Base-by-base conservation (phyloP, 2,888 invertebrate genomes). In the Serrognathus titanus region DNA sequence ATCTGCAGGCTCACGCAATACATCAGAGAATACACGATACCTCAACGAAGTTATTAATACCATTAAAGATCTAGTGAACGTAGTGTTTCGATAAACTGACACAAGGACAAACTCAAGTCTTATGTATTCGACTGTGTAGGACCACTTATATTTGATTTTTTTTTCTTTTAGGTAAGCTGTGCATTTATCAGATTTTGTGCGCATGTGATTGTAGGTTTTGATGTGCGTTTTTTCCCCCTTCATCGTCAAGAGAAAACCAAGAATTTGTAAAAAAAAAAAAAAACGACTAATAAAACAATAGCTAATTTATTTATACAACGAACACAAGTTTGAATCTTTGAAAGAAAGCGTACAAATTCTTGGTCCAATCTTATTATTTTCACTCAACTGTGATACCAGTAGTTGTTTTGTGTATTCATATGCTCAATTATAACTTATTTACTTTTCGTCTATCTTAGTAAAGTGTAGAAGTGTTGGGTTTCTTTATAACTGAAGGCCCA, bases 21-120 rank as follows among this genome's bases (percentile, higher is more conserved):
- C 85, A 50, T 80, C 85, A 57, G 88, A 88, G 75, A 85, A 83
- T 76, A 81, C 85, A 64, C 83, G 85, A 69, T 81, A 85, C 69
- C 82, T 89, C 65, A 80, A 83, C 70, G 91, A 91, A 67, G 86
- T 92, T 62, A 87, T 87, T 67, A 86, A 85, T 70, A 85, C 86
- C 54, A 82, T 87, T 61, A 84, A 83, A 67, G 90, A 91, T 71
- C 85, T 91, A 57, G 85, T 88, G 62, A 87, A 88, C 70, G 86
- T 89, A 68, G 87, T 91, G 73, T 72, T 75, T 61, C 74, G 78
- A 71, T 78, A 75, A 65, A 64, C 58, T 37, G 43, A 24, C 24
- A 12, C 45, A 20, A 24, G 11, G 36, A 48, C 38, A 20, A 48
- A 48, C 43, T 31, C 5, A 49, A 41, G 24, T 49, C 40, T 43